Percentiles rank a stretch among this genome's conserved stretches.
Conservation (phyloP, 2,113 vertebrate genomes). For the cat (Felis catus) region F.catus_Fca126_mat1.0 CM031419.1:46902501-46903000, state of each 20-base stretch:
- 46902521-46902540: background rate
- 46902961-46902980: conserved; percentile 84
- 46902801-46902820: background rate
- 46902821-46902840: background rate
- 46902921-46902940: conserved; percentile 82
- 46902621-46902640: background rate
- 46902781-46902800: background rate
- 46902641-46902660: background rate
- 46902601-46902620: background rate
- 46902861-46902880: conserved; percentile 69
- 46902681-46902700: background rate
- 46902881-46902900: conserved; percentile 78
- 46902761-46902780: background rate
- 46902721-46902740: background rate
- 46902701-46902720: background rate
- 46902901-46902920: conserved; percentile 70
- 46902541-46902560: background rate
- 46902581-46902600: background rate
- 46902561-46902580: background rate
- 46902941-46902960: conserved; percentile 79
- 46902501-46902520: background rate
- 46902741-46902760: background rate
- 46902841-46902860: conserved; percentile 1
- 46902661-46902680: background rate
- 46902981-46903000: conserved; percentile 85